Conservation (phyloP, 2,113 vertebrate species). For the Neodontobutis hainanensis region DNA sequence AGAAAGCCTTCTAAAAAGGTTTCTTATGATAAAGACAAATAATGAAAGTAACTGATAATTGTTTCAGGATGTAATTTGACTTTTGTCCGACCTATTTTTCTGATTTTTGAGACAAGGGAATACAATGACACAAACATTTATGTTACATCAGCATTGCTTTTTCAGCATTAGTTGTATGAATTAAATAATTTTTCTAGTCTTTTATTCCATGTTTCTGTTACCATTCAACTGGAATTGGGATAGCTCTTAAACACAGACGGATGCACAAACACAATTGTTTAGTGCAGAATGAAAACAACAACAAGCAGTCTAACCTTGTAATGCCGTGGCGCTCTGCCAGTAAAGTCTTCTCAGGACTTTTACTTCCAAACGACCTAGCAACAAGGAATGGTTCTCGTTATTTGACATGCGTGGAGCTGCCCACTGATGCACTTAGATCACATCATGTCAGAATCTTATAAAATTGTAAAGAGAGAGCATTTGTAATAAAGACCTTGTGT, state of each 20-base stretch:
- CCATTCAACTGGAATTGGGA: neutral
- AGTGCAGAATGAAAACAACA: slow-evolving; percentile 12
- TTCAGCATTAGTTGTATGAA: no score
- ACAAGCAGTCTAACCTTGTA: slow-evolving; percentile 15
- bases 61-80: no score
- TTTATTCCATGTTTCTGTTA: neutral
- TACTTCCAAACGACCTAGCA: slow-evolving; percentile 13
- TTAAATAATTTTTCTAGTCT: neutral
- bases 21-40: neutral
- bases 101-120: no score
- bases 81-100: no score
- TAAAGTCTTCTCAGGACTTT: slow-evolving; percentile 17
- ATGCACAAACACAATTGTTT: slow-evolving; percentile 4
- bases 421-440: slow-evolving; percentile 19
- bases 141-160: no score
- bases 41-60: neutral
- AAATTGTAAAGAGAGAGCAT: slow-evolving; percentile 40
- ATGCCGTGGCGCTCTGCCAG: slow-evolving; percentile 9
- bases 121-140: no score
- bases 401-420: slow-evolving; percentile 6
- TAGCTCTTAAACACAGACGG: neutral
- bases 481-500: slow-evolving; percentile 27
- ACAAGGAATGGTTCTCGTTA: slow-evolving; percentile 1
- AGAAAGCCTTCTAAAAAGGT: neutral
- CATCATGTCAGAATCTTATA: slow-evolving; percentile 38